Conservation (phyloP, 2,888 invertebrate genomes). For the Drosophila imparisetae region DNA sequence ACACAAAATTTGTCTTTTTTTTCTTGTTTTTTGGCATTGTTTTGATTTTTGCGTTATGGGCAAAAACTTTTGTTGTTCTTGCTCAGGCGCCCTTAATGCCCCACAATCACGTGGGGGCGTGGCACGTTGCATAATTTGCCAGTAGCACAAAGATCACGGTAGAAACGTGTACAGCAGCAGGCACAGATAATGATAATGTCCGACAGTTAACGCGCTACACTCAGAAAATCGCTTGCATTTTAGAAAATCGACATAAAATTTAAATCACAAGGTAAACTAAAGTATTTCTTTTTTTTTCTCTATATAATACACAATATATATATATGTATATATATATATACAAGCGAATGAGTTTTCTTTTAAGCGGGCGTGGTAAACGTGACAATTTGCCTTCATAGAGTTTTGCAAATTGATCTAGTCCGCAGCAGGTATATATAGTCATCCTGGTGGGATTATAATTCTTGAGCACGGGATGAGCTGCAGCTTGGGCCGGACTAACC, state of each 20-base stretch:
- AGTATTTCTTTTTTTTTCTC: too few species aligned
- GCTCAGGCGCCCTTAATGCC: conserved; percentile 3
- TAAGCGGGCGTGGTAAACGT: conserved; percentile 21
- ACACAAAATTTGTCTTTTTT: conserved; percentile 8
- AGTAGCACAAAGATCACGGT: background rate
- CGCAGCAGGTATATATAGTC: conserved; percentile 28
- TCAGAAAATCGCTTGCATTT: background rate
- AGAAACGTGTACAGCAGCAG: background rate
- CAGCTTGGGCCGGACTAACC: conserved; percentile 27
- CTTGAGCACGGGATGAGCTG: conserved; percentile 70
- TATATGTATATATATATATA: background rate
- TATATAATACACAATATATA: too few species aligned
- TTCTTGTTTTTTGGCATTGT: conserved; percentile 1
- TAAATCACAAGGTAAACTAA: too few species aligned
- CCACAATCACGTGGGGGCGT: conserved; percentile 1
- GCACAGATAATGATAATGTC: background rate
- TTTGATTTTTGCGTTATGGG: conserved; percentile 10
- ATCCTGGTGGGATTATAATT: conserved; percentile 65
- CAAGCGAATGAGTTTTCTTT: background rate
- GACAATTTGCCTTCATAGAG: conserved; percentile 64
- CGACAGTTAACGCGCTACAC: background rate
- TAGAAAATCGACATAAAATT: too few species aligned
- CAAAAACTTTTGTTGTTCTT: conserved; percentile 1
- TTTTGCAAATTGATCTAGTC: conserved; percentile 63
- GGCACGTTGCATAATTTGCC: background rate